Evolutionary conservation across 2,797 vertebrate genomes (phyloP), one percentile per base, ranked within the genome.

Genomic region (Kryptopterus vitreolus): DNA sequence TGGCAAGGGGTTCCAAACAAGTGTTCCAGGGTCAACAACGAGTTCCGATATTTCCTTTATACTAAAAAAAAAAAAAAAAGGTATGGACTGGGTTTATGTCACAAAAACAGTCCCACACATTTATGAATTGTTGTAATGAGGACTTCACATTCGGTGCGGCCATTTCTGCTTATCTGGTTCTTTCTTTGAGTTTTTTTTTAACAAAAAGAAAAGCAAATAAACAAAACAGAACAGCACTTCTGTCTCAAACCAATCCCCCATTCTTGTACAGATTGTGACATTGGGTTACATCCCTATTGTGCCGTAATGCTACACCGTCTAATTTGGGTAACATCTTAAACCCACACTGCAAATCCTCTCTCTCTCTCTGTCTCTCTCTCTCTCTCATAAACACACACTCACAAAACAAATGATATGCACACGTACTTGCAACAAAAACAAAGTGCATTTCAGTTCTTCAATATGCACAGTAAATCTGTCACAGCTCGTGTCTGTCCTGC

Each of bases 401-500:
- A 20, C 31, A 63, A 63, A 18, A 66, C 68, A 9, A 48, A 35
- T 22, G 10, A 71, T 53, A 33, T n/a, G 12, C 20, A 35, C 5
- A 53, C 24, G 20, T 43, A 50, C 68, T 52, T 62, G 24, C 55
- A 79, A 71, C 75, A 33, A 69, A 76, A 86, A 73, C 43, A 85
- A 58, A 80, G 62, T 29, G 57, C 43, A 24, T 78, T 61, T 76
- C 53, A 81, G 69, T 73, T 73, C 43, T 76, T 31, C 55, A 29
- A 77, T 55, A 55, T 13, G 46, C 68, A 26, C 38, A 55, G 38
- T 61, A 74, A 81, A 76, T 81, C 77, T 71, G 52, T 86, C 86
- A 85, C 33, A 78, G 79, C 58, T 72, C 77, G 80, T 79, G 75
- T 78, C 82, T 84, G 85, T 90, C 87, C 78, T 78, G 83, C 70